A percentile compares a stretch with the other conserved stretches of the same genome.
These are phyloP conservation scores for Lampris incognitus DNA, from an alignment of 2,113 vertebrate genomes.

Conservation along the genomic window DNA sequence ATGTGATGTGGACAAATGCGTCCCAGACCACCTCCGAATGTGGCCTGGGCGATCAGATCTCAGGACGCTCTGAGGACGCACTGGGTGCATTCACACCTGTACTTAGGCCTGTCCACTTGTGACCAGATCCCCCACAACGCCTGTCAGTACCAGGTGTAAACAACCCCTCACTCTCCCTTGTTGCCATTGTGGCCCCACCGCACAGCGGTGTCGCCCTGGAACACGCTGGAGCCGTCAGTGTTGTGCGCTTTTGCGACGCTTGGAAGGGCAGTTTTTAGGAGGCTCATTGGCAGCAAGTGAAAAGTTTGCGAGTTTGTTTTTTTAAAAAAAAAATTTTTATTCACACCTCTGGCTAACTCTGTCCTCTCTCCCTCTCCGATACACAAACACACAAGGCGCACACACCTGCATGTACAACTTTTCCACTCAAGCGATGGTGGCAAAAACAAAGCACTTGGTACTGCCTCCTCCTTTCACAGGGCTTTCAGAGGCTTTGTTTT, in stretches of 20 bases:
- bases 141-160: conserved; percentile 67
- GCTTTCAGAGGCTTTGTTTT: conserved; percentile 33
- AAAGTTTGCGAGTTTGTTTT: conserved; percentile 59
- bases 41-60: no score
- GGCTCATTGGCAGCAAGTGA: no score
- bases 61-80: no score
- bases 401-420: conserved; percentile 10
- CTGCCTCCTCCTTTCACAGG: conserved; percentile 18
- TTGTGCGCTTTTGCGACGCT: no score
- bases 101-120: conserved; percentile 75
- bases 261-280: no score
- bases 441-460: conserved; percentile 24
- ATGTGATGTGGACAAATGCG: no score
- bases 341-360: conserved; percentile 14
- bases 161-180: conserved; percentile 45
- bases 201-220: not conserved
- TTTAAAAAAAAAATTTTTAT: conserved; percentile 66
- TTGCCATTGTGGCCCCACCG: conserved; percentile 66
- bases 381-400: conserved; percentile 1
- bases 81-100: conserved; percentile 83
- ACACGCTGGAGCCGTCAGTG: no score
- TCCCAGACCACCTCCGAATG: no score
- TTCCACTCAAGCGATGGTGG: conserved; percentile 4
- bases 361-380: not conserved
- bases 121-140: not conserved